A percentile compares a stretch with the other conserved stretches of the same genome.
Conservation (phyloP, 2,113 vertebrate species). For the Romanogobio albipinnatus region DNA sequence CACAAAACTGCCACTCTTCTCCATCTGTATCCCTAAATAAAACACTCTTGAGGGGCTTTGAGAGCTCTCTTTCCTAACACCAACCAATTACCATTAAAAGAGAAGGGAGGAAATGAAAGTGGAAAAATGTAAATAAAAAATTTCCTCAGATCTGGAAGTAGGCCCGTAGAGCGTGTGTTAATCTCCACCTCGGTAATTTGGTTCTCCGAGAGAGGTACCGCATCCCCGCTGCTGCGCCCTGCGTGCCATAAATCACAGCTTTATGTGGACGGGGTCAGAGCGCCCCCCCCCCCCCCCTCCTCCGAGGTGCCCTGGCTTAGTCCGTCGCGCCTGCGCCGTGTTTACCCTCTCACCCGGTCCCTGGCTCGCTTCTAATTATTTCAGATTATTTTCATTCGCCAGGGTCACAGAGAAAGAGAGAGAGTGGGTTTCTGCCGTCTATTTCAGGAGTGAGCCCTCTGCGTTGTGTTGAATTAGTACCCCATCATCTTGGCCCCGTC, state of each 20-base stretch:
- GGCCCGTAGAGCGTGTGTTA: constrained; percentile 94
- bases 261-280: constrained; percentile 99
- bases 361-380: constrained; percentile 99
- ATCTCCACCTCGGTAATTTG: constrained; percentile 99
- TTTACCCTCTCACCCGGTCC: constrained; percentile 92
- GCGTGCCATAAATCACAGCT: constrained; percentile 99
- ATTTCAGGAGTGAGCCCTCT: constrained; percentile 71
- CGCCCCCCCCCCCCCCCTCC: constrained; percentile 52
- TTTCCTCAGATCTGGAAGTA: constrained; percentile 91
- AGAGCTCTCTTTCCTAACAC: constrained; percentile 49
- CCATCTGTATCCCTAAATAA: constrained; percentile 26
- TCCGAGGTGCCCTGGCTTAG: constrained; percentile 81
- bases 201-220: constrained; percentile 98
- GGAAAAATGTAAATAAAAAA: constrained; percentile 93
- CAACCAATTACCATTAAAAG: constrained; percentile 75
- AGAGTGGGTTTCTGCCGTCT: constrained; percentile 76
- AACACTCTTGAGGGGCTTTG: constrained; percentile 33
- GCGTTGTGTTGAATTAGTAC: constrained; percentile 80
- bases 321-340: constrained; percentile 88
- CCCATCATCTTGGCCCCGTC: constrained; percentile 73
- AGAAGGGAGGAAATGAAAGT: constrained; percentile 86
- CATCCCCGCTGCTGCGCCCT: constrained; percentile 98
- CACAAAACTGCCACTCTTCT: constrained; percentile 23
- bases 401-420: constrained; percentile 84
- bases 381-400: constrained; percentile 99